phyloP scores from a whole-genome alignment of 2,797 vertebrate species.

The Phalanger gymnotis region DNA sequence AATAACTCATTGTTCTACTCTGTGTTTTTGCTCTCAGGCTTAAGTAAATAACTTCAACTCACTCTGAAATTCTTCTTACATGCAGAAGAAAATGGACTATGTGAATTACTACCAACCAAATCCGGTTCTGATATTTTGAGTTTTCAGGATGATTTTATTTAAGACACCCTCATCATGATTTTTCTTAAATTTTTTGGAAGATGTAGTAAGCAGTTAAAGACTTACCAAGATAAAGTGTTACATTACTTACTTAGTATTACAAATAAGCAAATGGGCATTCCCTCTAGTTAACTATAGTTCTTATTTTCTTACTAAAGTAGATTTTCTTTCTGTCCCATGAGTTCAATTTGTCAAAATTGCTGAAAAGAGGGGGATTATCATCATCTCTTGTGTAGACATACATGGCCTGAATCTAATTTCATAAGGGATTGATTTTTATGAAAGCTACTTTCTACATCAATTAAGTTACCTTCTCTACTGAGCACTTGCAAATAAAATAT shows the following conservation, averaged over 20 bases:
- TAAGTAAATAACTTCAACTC: background rate
- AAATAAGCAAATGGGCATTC: background rate
- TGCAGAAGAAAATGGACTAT: background rate
- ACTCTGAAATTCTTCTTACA: background rate
- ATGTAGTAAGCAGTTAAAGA: background rate
- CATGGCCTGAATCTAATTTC: background rate
- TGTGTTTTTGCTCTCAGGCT: background rate
- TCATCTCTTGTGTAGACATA: background rate
- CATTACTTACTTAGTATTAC: background rate
- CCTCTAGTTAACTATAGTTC: background rate
- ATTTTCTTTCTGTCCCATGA: background rate
- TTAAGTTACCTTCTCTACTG: background rate
- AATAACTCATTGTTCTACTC: background rate
- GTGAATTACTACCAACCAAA: background rate
- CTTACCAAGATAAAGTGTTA: background rate
- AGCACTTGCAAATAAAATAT: background rate
- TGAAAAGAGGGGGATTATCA: background rate
- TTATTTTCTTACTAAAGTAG: background rate
- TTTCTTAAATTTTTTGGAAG: background rate
- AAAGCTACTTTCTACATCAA: background rate
- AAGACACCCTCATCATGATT: background rate
- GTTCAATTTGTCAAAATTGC: background rate
- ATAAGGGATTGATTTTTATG: background rate
- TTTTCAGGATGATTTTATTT: background rate
- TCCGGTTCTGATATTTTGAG: background rate